Conservation (phyloP, 2,113 vertebrate genomes). For the Malurus alboscapulatus region DNA sequence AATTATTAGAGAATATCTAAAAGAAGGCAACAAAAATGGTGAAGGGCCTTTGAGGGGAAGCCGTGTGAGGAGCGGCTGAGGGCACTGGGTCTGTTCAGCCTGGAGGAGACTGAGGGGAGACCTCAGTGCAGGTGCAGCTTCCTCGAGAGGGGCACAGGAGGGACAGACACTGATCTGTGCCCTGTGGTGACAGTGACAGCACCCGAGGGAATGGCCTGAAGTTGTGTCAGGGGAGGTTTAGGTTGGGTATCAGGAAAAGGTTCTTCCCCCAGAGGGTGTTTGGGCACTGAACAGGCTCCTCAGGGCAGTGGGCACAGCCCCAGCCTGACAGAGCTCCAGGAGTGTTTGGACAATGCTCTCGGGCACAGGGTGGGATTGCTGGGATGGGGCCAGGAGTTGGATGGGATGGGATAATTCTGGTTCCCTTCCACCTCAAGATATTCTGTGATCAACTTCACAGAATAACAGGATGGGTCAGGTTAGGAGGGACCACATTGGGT, state of each 20-base stretch:
- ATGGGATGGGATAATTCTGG: accelerated
- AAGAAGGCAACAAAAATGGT: neutral
- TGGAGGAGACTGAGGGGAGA: neutral
- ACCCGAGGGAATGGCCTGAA: neutral
- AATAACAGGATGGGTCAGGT: neutral
- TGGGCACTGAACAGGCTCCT: neutral
- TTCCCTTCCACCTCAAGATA: accelerated
- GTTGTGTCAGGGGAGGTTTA: neutral
- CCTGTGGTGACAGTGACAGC: neutral
- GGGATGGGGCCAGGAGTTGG: neutral
- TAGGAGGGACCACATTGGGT: neutral
- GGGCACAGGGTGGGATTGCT: neutral
- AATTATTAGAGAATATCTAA: neutral
- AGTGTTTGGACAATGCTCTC: neutral
- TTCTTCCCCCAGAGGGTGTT: neutral
- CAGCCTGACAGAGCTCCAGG: neutral
- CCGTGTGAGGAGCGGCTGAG: neutral
- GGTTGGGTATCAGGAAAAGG: neutral
- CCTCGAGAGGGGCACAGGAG: neutral
- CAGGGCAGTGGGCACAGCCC: neutral
- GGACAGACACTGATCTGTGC: neutral
- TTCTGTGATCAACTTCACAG: neutral
- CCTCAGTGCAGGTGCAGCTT: neutral
- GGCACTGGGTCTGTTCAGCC: neutral
- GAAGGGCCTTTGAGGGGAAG: neutral